phyloP scores from a whole-genome alignment of 1,140 invertebrate species.

The Hyphantria cunea region DNA sequence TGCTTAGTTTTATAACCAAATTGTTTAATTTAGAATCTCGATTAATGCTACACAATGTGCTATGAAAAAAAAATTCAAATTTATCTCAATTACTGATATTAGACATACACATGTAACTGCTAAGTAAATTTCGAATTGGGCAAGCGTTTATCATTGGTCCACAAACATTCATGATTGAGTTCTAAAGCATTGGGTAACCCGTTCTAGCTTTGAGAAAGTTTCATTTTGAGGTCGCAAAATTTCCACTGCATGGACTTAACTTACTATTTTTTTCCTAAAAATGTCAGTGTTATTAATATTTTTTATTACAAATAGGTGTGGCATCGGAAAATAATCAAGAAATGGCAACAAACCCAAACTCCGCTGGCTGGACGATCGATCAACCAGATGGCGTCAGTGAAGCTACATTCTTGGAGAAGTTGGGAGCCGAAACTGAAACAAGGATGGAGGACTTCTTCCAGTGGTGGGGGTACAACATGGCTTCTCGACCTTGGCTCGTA shows the following conservation, averaged over 20 bases:
- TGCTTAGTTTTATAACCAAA: too few relatives aligned
- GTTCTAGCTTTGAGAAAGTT: too few relatives aligned
- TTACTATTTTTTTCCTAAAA: neutral
- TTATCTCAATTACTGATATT: too few relatives aligned
- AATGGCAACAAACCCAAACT: conserved; percentile 77
- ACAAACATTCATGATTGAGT: neutral
- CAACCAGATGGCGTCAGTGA: conserved; percentile 67
- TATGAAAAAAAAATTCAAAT: too few relatives aligned
- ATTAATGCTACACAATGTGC: too few relatives aligned
- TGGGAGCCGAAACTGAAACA: conserved; percentile 90
- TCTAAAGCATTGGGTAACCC: neutral
- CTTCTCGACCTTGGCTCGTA: conserved; percentile 89
- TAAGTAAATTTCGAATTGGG: neutral
- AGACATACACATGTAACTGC: too few relatives aligned
- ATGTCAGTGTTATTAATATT: neutral
- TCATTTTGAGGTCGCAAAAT: too few relatives aligned
- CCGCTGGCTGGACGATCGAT: conserved; percentile 50
- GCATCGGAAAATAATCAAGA: conserved; percentile 83
- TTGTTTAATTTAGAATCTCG: too few relatives aligned
- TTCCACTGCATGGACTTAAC: neutral
- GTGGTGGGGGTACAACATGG: conserved; percentile 91
- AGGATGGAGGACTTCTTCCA: conserved; percentile 90
- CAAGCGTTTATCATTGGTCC: neutral
- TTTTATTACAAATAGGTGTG: conserved; percentile 66
- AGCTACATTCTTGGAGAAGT: conserved; percentile 87